Conservation (phyloP, 1,140 invertebrate genomes). For the Nasonia vitripennis region DNA sequence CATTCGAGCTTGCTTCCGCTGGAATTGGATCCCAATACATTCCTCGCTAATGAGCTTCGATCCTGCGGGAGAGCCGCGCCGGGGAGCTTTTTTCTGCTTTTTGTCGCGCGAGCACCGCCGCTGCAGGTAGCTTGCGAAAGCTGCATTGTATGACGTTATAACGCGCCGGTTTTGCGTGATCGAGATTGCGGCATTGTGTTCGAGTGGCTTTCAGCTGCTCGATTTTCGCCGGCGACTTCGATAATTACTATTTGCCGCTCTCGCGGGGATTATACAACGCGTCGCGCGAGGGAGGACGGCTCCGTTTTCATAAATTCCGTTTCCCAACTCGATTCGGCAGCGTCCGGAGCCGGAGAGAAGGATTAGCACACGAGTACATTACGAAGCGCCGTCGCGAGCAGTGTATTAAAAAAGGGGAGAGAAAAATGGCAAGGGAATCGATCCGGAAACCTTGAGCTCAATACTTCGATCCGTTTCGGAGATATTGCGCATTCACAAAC, state of each 20-base stretch:
- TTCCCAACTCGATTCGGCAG: too few relatives aligned
- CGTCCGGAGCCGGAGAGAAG: too few relatives aligned
- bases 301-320: too few relatives aligned
- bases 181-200: too few relatives aligned
- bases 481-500: constrained; percentile 59
- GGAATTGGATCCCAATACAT: not conserved
- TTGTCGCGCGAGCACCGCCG: not conserved
- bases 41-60: constrained; percentile 9
- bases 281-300: too few relatives aligned
- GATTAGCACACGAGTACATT: not conserved
- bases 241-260: too few relatives aligned
- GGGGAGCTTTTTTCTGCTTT: not conserved
- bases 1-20: too few relatives aligned
- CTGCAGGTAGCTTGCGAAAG: not conserved
- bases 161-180: too few relatives aligned
- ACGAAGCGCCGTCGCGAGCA: not conserved
- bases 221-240: too few relatives aligned
- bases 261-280: too few relatives aligned
- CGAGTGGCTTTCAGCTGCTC: too few relatives aligned
- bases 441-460: constrained; percentile 63
- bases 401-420: constrained; percentile 3
- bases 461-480: constrained; percentile 68
- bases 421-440: constrained; percentile 41
- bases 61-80: not conserved
- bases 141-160: not conserved